Evolutionary conservation across 1,140 invertebrate genomes (phyloP).

Genomic region (Laupala kohalensis): DNA sequence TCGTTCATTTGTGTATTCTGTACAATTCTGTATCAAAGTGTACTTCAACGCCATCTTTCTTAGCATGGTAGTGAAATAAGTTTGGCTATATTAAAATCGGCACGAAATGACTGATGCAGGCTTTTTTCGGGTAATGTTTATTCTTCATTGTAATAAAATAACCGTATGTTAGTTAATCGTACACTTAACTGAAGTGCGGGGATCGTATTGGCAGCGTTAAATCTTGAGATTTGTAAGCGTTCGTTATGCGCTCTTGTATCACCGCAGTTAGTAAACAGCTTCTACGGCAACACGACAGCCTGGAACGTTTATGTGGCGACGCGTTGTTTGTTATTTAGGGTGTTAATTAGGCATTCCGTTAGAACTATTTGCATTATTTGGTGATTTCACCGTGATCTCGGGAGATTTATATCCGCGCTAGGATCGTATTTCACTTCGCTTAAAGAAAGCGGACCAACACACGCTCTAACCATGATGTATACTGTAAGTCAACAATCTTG

Average conservation of each 20-base stretch:
- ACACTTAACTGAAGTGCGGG: constrained; percentile 1
- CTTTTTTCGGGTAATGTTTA: constrained; percentile 10
- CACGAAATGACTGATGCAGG: constrained; percentile 7
- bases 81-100: constrained; percentile 5
- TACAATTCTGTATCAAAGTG: no score
- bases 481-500: constrained; percentile 6
- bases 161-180: constrained; percentile 5
- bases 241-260: not conserved
- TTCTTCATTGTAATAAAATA: constrained; percentile 6
- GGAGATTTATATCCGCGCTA: constrained; percentile 1
- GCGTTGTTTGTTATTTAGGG: constrained; percentile 2
- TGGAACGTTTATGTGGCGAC: not conserved
- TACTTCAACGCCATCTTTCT: constrained; percentile 6
- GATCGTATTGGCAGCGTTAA: constrained; percentile 1
- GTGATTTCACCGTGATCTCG: not conserved
- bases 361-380: not conserved
- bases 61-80: constrained; percentile 10
- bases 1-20: no score
- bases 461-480: constrained; percentile 9
- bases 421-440: not conserved
- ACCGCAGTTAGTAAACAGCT: constrained; percentile 6
- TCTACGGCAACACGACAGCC: constrained; percentile 1
- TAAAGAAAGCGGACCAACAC: constrained; percentile 6
- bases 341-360: not conserved
- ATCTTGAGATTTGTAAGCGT: not conserved